phyloP scores from a whole-genome alignment of 2,888 invertebrate genomes.

The Morpho helenor region DNA sequence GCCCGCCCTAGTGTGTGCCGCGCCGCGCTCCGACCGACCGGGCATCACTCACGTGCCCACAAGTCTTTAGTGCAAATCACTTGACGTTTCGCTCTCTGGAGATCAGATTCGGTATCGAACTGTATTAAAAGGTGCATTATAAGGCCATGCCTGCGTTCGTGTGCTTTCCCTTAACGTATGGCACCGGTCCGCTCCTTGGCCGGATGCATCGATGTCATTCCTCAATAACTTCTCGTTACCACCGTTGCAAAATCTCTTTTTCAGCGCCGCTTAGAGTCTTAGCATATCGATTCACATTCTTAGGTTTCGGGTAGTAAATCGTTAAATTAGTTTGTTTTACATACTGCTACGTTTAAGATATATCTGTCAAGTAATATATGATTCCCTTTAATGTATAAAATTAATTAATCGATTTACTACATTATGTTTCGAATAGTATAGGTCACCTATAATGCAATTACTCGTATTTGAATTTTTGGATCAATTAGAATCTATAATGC shows the following conservation, averaged over 20 bases:
- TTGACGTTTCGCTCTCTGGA: constrained; percentile 68
- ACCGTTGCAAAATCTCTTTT: constrained; percentile 57
- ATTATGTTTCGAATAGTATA: constrained; percentile 5
- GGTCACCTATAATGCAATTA: constrained; percentile 20
- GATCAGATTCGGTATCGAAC: constrained; percentile 53
- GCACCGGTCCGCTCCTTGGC: constrained; percentile 57
- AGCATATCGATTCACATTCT: constrained; percentile 30
- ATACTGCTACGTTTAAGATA: constrained; percentile 27
- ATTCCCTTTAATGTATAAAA: constrained; percentile 10
- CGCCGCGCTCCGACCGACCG: constrained; percentile 69
- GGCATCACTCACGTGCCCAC: constrained; percentile 55
- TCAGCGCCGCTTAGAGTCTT: constrained; percentile 33
- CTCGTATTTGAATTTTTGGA: constrained; percentile 17
- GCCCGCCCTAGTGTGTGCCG: constrained; percentile 76
- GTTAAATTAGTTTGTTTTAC: constrained; percentile 5
- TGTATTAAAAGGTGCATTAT: constrained; percentile 62
- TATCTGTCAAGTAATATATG: constrained; percentile 26
- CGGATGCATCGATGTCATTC: constrained; percentile 68
- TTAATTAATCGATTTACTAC: constrained; percentile 5
- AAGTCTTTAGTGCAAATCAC: constrained; percentile 65
- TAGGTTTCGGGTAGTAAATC: constrained; percentile 19
- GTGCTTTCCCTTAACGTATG: constrained; percentile 35
- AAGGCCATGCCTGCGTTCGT: constrained; percentile 50
- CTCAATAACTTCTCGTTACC: constrained; percentile 56
- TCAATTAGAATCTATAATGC: constrained; percentile 28